Conservation (phyloP, 2,113 vertebrate genomes). For the Psettodes erumei region DNA sequence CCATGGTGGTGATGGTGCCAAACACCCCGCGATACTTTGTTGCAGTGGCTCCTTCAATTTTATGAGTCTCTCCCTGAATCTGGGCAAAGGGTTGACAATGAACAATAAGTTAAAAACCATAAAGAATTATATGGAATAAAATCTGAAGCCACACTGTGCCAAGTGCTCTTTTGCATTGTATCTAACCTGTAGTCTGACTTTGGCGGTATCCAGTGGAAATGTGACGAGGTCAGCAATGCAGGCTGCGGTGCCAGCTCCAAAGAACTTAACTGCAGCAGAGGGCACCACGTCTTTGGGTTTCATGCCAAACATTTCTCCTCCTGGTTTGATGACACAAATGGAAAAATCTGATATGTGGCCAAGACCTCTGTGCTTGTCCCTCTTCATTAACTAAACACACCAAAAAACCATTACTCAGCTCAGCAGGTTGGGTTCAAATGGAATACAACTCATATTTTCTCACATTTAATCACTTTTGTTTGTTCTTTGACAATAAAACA, state of each 20-base stretch:
- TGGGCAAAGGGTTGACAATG: constrained; percentile 49
- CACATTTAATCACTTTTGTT: neutral
- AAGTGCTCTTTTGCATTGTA: neutral
- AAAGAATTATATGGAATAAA: neutral
- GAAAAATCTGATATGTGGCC: constrained; percentile 28
- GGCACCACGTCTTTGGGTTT: constrained; percentile 87
- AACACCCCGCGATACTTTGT: constrained; percentile 83
- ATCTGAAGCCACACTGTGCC: neutral
- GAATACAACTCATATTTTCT: neutral
- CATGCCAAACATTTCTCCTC: constrained; percentile 84
- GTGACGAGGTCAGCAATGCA: constrained; percentile 92
- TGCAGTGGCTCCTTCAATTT: constrained; percentile 28
- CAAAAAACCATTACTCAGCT: neutral
- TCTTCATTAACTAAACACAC: neutral
- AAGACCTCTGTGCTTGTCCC: constrained; percentile 1
- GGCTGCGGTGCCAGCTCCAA: constrained; percentile 89
- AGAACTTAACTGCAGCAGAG: constrained; percentile 85
- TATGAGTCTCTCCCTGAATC: constrained; percentile 87
- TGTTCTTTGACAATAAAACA: neutral
- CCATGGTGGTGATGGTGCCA: constrained; percentile 87
- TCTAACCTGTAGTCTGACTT: constrained; percentile 91
- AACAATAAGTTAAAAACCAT: neutral
- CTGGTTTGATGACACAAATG: constrained; percentile 19
- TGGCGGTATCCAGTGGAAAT: constrained; percentile 91
- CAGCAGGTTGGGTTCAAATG: neutral